Percentiles rank a stretch among this genome's conserved stretches.
Evolutionary conservation across 2,888 invertebrate species (phyloP).

Genomic region (Abscondita cerata): DNA sequence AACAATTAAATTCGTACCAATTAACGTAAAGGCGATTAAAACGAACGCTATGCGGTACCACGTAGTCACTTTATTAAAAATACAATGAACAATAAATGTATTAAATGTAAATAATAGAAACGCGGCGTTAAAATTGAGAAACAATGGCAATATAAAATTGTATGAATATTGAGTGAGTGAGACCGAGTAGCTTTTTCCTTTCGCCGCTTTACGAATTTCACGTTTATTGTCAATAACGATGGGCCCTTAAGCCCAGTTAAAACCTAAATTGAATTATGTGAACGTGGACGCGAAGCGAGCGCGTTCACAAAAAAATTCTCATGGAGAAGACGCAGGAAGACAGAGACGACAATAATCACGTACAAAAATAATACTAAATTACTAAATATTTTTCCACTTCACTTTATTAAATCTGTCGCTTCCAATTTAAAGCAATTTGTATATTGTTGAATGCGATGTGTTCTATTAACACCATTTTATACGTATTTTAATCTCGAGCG

Average conservation of each 20-base stretch:
- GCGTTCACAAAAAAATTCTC: not conserved
- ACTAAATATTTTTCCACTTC: constrained; percentile 41
- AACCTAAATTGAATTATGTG: constrained; percentile 19
- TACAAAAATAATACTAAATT: constrained; percentile 36
- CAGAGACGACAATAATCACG: constrained; percentile 24
- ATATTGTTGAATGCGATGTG: constrained; percentile 41
- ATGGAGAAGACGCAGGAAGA: constrained; percentile 22
- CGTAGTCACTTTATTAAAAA: constrained; percentile 27
- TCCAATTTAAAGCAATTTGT: constrained; percentile 56
- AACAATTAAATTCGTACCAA: too few relatives aligned
- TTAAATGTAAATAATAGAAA: constrained; percentile 27
- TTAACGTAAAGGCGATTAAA: constrained; percentile 6
- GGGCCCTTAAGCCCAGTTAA: constrained; percentile 7
- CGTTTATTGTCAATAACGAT: constrained; percentile 6
- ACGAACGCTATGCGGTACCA: constrained; percentile 22
- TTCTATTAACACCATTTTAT: constrained; percentile 36
- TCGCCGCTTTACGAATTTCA: constrained; percentile 24
- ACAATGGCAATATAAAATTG: constrained; percentile 27
- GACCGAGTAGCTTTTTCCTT: constrained; percentile 14
- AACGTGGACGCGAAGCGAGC: not conserved
- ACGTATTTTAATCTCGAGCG: constrained; percentile 21
- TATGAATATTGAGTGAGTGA: constrained; percentile 25
- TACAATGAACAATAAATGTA: constrained; percentile 31
- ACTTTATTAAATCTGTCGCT: constrained; percentile 55
- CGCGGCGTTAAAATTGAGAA: constrained; percentile 21